Percentiles rank a stretch among this genome's conserved stretches.
These are phyloP conservation scores for Ispidina lecontei DNA, from an alignment of 2,797 vertebrate genomes.

Conservation along the genomic window DNA sequence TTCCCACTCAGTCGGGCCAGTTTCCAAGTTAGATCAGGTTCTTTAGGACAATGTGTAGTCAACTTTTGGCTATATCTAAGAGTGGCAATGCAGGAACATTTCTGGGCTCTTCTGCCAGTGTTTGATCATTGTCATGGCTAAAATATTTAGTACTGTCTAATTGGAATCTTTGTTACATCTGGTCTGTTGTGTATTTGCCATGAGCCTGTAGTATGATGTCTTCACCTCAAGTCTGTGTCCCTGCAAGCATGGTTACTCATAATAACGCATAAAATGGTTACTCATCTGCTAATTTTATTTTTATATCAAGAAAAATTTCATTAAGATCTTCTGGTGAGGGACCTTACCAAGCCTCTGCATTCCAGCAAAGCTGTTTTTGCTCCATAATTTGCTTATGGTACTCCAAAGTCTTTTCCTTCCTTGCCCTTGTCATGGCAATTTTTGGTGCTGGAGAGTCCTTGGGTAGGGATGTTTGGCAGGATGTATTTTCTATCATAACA, in stretches of 20 bases:
- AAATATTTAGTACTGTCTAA: background rate
- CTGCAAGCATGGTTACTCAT: too few species aligned
- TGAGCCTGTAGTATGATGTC: background rate
- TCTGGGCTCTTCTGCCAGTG: background rate
- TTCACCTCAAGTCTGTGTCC: background rate
- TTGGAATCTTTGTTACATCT: background rate
- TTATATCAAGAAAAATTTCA: background rate
- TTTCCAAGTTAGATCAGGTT: background rate
- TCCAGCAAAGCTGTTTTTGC: background rate
- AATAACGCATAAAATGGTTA: too few species aligned
- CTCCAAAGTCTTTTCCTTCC: background rate
- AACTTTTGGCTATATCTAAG: background rate
- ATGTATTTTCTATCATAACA: rapidly evolving
- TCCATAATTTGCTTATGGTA: background rate
- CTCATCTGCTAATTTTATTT: background rate
- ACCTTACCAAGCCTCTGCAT: background rate
- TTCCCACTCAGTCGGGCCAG: background rate
- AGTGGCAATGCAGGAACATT: background rate
- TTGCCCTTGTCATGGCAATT: background rate
- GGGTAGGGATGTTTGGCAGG: background rate
- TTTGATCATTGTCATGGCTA: background rate
- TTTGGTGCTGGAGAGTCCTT: background rate
- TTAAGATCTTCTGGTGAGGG: background rate
- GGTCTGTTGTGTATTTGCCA: background rate
- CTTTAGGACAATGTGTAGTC: background rate